Base-by-base conservation (phyloP, 2,113 vertebrate genomes). In the Orthonyx spaldingii region DNA sequence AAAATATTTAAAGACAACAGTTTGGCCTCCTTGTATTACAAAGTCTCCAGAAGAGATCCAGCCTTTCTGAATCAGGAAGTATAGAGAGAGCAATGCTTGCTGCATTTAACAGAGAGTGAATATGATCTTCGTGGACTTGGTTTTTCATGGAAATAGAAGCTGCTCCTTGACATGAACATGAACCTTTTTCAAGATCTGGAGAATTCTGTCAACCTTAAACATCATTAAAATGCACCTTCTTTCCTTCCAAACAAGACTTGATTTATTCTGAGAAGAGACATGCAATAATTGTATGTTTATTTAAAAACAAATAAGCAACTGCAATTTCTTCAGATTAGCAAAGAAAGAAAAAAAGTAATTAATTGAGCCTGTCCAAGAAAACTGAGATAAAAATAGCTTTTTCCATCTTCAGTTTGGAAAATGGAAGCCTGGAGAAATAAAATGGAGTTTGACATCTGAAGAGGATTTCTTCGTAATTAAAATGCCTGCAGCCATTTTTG, bases 381-480 rank as follows among this genome's bases (percentile, higher is more conserved):
- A 75, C 3, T 8, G 61, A 80, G 72, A 56, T 56, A 68, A 86
- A 93, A 80, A n/a, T 14, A 90, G 68, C 39, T 55, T 72, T 83
- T 88, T 76, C 83, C 71, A 79, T 78, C 93, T 90, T 92, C 64
- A 41, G 27, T 84, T 95, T 86, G 42, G 53, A 92, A 84, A 77
- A 81, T 60, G 47, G 79, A 84, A 84, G 79, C 76, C 61, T 90
- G 64, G 79, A 93, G 83, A 92, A 92, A 92, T 76, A 90, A 86
- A 64, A 41, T 37, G 12, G 44, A 86, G 52, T 86, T 85, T 88
- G 85, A 85, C 85, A 93, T 42, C 18, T 59, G 52, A 94, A 88
- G 93, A 92, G 30, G 69, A 60, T 89, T 92, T 92, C 49, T 90
- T 37, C 23, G 23, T 94, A 93, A 93, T 92, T 93, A 92, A 96